Base-by-base conservation (phyloP, 2,797 vertebrate species). In the Gallirallus australis region DNA sequence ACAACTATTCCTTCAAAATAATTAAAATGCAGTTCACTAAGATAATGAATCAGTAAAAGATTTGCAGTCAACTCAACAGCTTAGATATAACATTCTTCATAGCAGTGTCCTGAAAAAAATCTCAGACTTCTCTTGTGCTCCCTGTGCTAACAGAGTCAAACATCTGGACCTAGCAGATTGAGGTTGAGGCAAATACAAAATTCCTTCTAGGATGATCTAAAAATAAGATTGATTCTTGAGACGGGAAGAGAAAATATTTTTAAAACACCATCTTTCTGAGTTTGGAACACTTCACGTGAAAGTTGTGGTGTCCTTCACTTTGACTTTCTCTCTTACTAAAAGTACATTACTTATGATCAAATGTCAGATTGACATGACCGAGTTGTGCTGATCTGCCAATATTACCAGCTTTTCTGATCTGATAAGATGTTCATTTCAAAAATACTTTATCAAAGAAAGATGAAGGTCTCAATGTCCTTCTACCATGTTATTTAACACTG, bases 401-500 rank as follows among this genome's bases (percentile, higher is more conserved):
- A 96, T 87, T 79, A 79, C 61, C 75, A 94, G 79, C 89, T 94
- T 97, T 94, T 87, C 90, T 96, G 86, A 96, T 95, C 59, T 95
- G 91, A 97, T 95, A 96, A 75, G 86, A 57, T 90, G 80, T 53
- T 94, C 86, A 92, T 92, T 96, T 95, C 53, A 64, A 90, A 87
- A 92, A 86, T 61, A 92, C 81, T 96, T 94, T 97, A 94, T 75
- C 80, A 96, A 91, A 89, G 84, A 61, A 96, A 93, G 89, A 93
- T 86, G 92, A 97, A 97, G 89, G 84, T 93, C 84, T 88, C 24
- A 66, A 65, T 72, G 66, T 71, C 94, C 93, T 97, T 96, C 90
- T 68, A 72, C 64, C 48, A 37, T 23, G 37, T 52, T 90, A 70
- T 88, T 86, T 82, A 85, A 45, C 37, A 39, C 13, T n/a, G 37